phyloP scores from a whole-genome alignment of 2,113 vertebrate species.

The Amazona vittata region DNA sequence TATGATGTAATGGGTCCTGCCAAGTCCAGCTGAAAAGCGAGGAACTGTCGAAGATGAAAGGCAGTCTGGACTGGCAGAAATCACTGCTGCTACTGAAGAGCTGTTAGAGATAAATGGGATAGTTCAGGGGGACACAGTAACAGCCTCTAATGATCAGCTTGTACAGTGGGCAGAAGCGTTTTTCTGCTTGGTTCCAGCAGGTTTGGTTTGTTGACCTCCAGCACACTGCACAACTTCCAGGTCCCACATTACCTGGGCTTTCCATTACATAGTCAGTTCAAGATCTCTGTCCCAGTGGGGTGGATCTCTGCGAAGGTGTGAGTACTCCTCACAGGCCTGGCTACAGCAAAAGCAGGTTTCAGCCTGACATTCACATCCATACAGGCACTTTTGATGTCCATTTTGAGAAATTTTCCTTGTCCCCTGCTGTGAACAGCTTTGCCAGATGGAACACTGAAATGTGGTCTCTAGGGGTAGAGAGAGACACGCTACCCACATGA shows the following conservation, averaged over 20 bases:
- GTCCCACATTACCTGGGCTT: neutral
- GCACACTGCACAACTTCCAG: neutral
- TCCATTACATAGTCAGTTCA: neutral
- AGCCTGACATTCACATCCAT: neutral
- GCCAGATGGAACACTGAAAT: neutral
- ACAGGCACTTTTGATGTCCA: neutral
- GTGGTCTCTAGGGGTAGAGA: neutral
- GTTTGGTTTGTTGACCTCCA: neutral
- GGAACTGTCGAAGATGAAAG: neutral
- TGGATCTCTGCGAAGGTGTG: neutral
- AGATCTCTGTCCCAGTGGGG: neutral
- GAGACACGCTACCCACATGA: fast-evolving
- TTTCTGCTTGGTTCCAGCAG: neutral
- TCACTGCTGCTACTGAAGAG: neutral
- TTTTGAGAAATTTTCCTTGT: neutral
- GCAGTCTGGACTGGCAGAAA: neutral
- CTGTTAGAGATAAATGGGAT: neutral
- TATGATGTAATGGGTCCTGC: neutral
- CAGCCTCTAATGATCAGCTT: neutral
- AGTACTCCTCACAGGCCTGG: neutral
- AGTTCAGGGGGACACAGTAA: neutral
- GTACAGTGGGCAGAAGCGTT: neutral
- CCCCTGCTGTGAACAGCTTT: neutral
- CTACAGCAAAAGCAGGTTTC: neutral
- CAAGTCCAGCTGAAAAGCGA: neutral